phyloP scores from a whole-genome alignment of 2,888 invertebrate species.

The Tyria jacobaeae region DNA sequence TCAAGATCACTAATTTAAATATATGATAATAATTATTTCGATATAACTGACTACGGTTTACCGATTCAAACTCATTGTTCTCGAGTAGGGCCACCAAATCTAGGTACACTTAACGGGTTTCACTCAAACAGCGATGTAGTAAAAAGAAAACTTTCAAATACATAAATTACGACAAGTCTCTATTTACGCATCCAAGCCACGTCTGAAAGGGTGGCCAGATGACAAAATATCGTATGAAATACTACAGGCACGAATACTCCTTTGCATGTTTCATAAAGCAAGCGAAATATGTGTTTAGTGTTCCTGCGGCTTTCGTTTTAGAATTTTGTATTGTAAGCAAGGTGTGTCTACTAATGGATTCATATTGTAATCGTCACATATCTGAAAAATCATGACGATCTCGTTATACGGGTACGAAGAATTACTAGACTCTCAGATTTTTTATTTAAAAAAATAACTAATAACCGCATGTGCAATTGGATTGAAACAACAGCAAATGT shows the following conservation, averaged over 20 bases:
- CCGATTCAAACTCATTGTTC: conserved; percentile 5
- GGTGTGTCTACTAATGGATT: conserved; percentile 10
- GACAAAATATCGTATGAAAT: conserved; percentile 78
- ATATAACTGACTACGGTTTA: too few relatives aligned
- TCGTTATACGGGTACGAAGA: not conserved
- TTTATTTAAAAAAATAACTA: not conserved
- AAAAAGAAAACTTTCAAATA: conserved; percentile 45
- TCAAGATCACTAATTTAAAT: too few relatives aligned
- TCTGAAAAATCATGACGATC: not conserved
- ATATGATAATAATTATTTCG: too few relatives aligned
- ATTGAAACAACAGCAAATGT: too few relatives aligned
- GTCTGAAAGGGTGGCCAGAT: conserved; percentile 70
- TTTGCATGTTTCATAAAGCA: conserved; percentile 73
- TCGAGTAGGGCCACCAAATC: conserved; percentile 13
- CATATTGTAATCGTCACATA: not conserved
- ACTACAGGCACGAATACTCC: conserved; percentile 61
- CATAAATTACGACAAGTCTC: conserved; percentile 43
- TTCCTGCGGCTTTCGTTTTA: conserved; percentile 45
- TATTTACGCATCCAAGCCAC: conserved; percentile 69
- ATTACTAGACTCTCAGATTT: not conserved
- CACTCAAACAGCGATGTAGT: conserved; percentile 31
- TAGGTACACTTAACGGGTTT: conserved; percentile 9
- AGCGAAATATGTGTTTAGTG: conserved; percentile 72
- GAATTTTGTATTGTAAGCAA: conserved; percentile 39
- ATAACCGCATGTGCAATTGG: too few relatives aligned